Evolutionary conservation across 2,797 vertebrate genomes (phyloP).

Genomic region (Gila robusta): DNA sequence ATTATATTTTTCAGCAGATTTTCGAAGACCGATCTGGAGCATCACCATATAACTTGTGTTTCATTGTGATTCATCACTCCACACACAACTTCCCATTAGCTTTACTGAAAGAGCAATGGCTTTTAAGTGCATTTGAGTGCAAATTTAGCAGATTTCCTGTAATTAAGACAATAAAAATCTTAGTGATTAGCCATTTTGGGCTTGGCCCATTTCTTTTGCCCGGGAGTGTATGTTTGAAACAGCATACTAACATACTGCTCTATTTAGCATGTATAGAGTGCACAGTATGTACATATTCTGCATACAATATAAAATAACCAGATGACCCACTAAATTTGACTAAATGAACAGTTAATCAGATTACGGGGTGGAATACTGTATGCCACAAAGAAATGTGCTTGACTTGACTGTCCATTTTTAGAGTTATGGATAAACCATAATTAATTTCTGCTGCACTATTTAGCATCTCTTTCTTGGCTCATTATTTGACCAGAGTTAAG

Average conservation of each 20-base stretch:
- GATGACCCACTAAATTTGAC: not conserved
- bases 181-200: not conserved
- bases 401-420: not conserved
- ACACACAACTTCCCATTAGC: not conserved
- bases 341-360: constrained; percentile 6
- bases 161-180: not conserved
- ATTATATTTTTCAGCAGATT: not conserved
- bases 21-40: not conserved
- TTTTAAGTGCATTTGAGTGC: not conserved
- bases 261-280: not conserved
- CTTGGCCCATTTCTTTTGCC: too few relatives aligned
- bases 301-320: not conserved
- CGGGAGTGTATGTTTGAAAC: not conserved
- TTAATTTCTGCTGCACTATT: not conserved
- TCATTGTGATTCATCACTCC: too few relatives aligned
- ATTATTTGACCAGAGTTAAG: not conserved
- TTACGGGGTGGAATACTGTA: constrained; percentile 17
- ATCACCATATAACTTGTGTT: not conserved
- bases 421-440: not conserved
- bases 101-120: not conserved
- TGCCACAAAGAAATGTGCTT: not conserved
- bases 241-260: not conserved
- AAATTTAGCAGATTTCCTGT: not conserved
- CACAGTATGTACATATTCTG: not conserved
- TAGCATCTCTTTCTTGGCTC: too few relatives aligned